phyloP scores from a whole-genome alignment of 2,888 invertebrate genomes.

The Boloria euphrosyne region DNA sequence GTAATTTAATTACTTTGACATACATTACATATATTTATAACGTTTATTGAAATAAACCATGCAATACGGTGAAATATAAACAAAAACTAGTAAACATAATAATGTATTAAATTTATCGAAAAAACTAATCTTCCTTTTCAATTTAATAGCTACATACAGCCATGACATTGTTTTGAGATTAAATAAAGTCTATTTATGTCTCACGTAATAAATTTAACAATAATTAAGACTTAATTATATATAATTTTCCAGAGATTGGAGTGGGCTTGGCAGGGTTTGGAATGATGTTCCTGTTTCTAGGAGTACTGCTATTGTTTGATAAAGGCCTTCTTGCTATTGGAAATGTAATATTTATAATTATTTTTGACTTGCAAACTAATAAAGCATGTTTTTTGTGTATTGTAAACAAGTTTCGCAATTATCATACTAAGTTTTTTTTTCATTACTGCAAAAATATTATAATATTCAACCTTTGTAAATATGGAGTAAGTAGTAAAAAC shows the following conservation, averaged over 20 bases:
- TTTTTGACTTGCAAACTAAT: background rate
- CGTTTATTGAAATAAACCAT: too few relatives aligned
- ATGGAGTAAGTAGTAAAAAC: too few relatives aligned
- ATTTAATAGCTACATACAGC: too few relatives aligned
- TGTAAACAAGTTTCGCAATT: too few relatives aligned
- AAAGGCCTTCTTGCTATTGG: constrained; percentile 99
- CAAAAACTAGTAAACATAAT: too few relatives aligned
- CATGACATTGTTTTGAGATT: background rate
- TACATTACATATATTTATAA: too few relatives aligned
- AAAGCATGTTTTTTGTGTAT: background rate
- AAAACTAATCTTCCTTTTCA: too few relatives aligned
- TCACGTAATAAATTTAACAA: background rate
- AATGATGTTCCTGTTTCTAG: constrained; percentile 96
- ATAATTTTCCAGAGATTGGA: constrained; percentile 92
- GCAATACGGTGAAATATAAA: too few relatives aligned
- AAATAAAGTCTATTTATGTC: background rate
- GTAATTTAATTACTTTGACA: background rate
- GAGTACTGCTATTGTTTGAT: constrained; percentile 96
- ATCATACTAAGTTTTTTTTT: too few relatives aligned
- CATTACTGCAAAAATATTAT: too few relatives aligned
- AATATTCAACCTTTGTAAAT: too few relatives aligned
- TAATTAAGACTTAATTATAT: background rate
- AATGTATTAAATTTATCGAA: too few relatives aligned
- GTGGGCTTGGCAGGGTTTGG: constrained; percentile 98
- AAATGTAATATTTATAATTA: constrained; percentile 90